Percentiles rank a stretch among this genome's conserved stretches.
phyloP scores from a whole-genome alignment of 2,888 invertebrate genomes.

The Chalcis sispes region DNA sequence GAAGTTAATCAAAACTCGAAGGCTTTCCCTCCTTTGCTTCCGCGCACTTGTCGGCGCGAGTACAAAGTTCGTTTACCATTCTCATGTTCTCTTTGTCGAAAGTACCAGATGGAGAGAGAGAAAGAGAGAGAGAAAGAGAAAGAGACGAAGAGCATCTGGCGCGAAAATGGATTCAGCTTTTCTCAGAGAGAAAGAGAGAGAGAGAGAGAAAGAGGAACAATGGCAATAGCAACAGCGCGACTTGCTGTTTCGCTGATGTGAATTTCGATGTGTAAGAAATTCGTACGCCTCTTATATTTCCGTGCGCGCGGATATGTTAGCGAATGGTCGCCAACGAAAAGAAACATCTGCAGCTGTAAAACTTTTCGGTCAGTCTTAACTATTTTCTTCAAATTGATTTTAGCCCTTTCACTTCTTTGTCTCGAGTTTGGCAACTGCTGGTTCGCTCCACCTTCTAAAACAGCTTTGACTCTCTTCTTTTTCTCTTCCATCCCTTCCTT shows the following conservation, averaged over 20 bases:
- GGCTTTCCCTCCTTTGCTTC: slow-evolving; percentile 26
- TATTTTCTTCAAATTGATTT: slow-evolving; percentile 50
- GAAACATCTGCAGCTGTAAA: slow-evolving; percentile 45
- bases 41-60: slow-evolving; percentile 2
- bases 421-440: slow-evolving; percentile 19
- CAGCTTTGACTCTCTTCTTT: background rate
- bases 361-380: slow-evolving; percentile 53
- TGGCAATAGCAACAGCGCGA: slow-evolving; percentile 16
- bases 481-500: background rate
- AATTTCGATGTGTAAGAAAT: background rate
- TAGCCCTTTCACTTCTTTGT: slow-evolving; percentile 28
- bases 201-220: too few species aligned
- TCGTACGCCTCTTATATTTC: background rate
- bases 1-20: slow-evolving; percentile 71
- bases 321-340: background rate
- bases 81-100: slow-evolving; percentile 57
- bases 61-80: slow-evolving; percentile 55
- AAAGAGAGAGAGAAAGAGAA: too few species aligned
- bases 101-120: slow-evolving; percentile 57
- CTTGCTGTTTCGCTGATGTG: background rate
- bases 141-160: slow-evolving; percentile 64
- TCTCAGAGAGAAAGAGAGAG: too few species aligned
- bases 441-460: background rate
- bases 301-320: background rate
- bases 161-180: slow-evolving; percentile 60